These are phyloP conservation scores for Plagodis dolabraria DNA, from an alignment of 2,888 invertebrate species.

Conservation along the genomic window DNA sequence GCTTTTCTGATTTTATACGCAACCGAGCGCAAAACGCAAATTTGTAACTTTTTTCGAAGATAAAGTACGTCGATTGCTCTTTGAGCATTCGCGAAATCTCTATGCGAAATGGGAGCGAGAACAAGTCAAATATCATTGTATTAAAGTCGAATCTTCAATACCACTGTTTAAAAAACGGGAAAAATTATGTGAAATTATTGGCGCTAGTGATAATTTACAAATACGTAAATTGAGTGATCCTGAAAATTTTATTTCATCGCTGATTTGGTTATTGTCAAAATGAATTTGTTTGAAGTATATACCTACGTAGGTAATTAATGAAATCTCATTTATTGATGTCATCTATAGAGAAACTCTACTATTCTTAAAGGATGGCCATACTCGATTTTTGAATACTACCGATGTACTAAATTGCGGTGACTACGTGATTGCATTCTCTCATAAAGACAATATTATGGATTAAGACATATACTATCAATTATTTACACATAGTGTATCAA, in stretches of 20 bases:
- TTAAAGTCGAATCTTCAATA: slow-evolving; percentile 1
- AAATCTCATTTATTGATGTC: too few species aligned
- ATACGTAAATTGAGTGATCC: slow-evolving; percentile 4
- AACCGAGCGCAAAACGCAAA: slow-evolving; percentile 47
- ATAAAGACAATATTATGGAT: too few species aligned
- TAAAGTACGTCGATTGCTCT: slow-evolving; percentile 16
- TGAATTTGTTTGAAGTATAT: background rate
- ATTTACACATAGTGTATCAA: too few species aligned
- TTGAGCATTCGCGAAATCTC: slow-evolving; percentile 10
- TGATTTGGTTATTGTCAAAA: background rate
- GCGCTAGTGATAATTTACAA: slow-evolving; percentile 11
- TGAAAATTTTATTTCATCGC: background rate
- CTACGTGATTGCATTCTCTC: too few species aligned
- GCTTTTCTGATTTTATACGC: slow-evolving; percentile 51
- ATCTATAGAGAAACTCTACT: too few species aligned
- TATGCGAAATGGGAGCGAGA: background rate
- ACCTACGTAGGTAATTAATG: too few species aligned
- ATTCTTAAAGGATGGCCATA: too few species aligned
- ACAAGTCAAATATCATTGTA: background rate
- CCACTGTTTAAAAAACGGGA: background rate
- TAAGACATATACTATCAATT: too few species aligned
- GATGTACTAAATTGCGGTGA: too few species aligned
- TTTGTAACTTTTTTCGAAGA: slow-evolving; percentile 26
- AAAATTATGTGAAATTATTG: slow-evolving; percentile 12
- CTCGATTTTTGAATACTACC: too few species aligned